These are phyloP conservation scores for Phaethon lepturus DNA, from an alignment of 2,113 vertebrate genomes.

Conservation along the genomic window DNA sequence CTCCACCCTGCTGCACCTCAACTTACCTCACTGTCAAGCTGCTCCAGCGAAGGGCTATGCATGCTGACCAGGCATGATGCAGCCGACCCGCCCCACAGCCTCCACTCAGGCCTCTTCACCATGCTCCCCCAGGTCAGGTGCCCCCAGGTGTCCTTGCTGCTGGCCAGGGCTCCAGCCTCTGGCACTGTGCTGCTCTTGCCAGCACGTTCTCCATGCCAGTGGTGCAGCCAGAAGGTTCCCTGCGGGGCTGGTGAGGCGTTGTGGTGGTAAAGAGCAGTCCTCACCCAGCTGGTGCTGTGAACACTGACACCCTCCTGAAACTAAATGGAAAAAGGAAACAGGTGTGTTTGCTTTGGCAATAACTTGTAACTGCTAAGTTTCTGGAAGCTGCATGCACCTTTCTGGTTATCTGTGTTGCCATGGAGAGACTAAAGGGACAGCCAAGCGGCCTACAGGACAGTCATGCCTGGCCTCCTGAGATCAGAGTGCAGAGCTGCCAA, in stretches of 20 bases:
- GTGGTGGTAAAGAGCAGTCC: neutral
- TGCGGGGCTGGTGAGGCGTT: neutral
- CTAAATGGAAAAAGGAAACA: neutral
- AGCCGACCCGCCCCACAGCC: fast-evolving
- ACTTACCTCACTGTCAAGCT: no score
- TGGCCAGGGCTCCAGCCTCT: fast-evolving
- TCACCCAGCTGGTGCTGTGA: fast-evolving
- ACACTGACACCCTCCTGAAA: fast-evolving
- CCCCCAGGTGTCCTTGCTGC: neutral
- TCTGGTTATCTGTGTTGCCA: fast-evolving
- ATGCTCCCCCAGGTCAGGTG: fast-evolving
- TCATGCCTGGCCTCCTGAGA: fast-evolving
- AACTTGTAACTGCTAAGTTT: neutral
- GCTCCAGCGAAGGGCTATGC: no score
- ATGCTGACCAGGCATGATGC: fast-evolving
- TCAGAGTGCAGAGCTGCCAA: neutral
- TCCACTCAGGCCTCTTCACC: neutral
- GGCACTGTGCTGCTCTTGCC: neutral
- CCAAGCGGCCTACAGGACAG: fast-evolving
- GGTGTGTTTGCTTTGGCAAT: neutral
- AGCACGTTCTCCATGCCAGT: fast-evolving
- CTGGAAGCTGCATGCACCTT: neutral
- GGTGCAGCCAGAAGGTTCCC: fast-evolving
- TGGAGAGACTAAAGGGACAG: neutral
- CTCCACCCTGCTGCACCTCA: fast-evolving